Evolutionary conservation across 2,888 invertebrate species (phyloP).

Genomic region (Cephus pulcher): DNA sequence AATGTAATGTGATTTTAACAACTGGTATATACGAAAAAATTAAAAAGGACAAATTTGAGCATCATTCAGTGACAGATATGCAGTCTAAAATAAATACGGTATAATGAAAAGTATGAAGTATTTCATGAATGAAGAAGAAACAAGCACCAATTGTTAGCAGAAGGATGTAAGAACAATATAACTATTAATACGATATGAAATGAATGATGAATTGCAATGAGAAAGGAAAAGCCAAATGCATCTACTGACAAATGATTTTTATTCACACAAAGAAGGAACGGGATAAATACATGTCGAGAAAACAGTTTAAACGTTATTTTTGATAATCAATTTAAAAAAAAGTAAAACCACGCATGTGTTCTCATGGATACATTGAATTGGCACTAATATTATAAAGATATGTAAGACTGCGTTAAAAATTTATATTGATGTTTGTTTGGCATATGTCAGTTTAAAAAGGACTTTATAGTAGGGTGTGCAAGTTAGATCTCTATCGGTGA

Average conservation of each 20-base stretch:
- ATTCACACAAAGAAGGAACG: constrained; percentile 48
- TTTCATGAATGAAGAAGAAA: background rate
- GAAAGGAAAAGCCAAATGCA: constrained; percentile 52
- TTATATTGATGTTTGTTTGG: background rate
- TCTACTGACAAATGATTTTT: constrained; percentile 51
- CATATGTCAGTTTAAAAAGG: background rate
- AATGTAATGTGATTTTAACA: background rate
- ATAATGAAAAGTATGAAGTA: background rate
- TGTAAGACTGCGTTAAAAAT: background rate
- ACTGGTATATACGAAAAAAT: background rate
- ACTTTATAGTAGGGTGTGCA: background rate
- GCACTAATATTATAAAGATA: background rate
- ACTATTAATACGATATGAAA: background rate
- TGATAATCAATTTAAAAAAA: background rate
- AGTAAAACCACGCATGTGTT: background rate
- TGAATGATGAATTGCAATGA: constrained; percentile 8
- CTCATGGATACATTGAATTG: background rate
- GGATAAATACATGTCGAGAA: constrained; percentile 33
- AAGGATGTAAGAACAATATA: background rate
- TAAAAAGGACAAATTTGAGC: background rate
- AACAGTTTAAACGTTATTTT: constrained; percentile 13
- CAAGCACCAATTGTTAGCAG: background rate
- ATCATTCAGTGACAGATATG: background rate
- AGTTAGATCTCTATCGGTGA: background rate
- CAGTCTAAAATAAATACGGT: background rate